Conservation (phyloP, 2,888 invertebrate species). For the Aporophyla lueneburgensis region DNA sequence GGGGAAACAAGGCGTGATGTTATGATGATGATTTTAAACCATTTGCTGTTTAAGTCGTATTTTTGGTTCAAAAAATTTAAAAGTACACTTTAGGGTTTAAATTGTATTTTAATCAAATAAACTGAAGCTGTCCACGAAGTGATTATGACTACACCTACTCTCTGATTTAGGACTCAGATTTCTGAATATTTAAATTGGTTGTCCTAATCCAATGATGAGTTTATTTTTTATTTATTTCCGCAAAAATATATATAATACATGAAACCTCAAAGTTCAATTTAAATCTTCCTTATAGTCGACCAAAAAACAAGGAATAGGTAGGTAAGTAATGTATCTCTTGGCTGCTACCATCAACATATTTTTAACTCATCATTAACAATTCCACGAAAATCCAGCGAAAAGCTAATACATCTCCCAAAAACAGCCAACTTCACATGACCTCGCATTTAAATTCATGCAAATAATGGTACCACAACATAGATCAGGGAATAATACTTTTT, state of each 20-base stretch:
- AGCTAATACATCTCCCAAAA: constrained; percentile 38
- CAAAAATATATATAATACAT: neutral
- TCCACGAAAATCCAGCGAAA: constrained; percentile 37
- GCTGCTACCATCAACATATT: constrained; percentile 11
- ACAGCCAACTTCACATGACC: constrained; percentile 32
- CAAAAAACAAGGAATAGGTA: neutral
- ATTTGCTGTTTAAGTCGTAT: too few relatives aligned
- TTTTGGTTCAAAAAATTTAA: too few relatives aligned
- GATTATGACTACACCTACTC: too few relatives aligned
- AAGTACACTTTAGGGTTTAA: too few relatives aligned
- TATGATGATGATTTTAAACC: too few relatives aligned
- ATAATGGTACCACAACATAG: constrained; percentile 42
- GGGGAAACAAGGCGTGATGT: too few relatives aligned
- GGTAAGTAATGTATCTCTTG: neutral
- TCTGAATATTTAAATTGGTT: too few relatives aligned
- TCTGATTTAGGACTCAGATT: too few relatives aligned
- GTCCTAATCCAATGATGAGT: too few relatives aligned
- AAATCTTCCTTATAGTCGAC: neutral
- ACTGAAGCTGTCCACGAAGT: too few relatives aligned
- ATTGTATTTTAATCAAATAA: too few relatives aligned
- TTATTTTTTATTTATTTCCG: too few relatives aligned
- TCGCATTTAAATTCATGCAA: constrained; percentile 54
- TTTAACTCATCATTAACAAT: constrained; percentile 48
- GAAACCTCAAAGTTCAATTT: neutral
- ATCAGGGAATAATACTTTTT: neutral